Evolutionary conservation across 2,888 invertebrate species (phyloP).

Genomic region (Rhogogaster chlorosoma): DNA sequence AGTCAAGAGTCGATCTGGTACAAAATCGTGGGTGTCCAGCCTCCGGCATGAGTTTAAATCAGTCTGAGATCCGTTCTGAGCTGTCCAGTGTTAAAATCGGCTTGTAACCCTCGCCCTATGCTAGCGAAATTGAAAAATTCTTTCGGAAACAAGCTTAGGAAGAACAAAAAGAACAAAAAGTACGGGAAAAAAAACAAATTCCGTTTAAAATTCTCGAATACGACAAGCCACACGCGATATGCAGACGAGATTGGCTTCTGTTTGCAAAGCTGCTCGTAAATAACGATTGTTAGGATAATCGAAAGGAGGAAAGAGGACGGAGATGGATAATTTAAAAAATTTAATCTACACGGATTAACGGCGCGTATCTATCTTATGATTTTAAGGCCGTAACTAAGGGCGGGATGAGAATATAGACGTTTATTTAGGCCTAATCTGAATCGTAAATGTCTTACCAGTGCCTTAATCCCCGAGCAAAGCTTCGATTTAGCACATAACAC

Average conservation of each 20-base stretch:
- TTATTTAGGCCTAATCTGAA: slow-evolving; percentile 35
- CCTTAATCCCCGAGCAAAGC: not conserved
- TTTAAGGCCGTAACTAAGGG: not conserved
- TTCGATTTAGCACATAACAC: not conserved
- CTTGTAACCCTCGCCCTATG: slow-evolving; percentile 44
- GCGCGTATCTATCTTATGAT: not conserved
- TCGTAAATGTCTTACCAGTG: slow-evolving; percentile 16
- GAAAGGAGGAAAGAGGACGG: not conserved
- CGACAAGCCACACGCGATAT: not conserved
- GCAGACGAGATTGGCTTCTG: not conserved
- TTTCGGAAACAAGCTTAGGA: not conserved
- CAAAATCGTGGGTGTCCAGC: slow-evolving; percentile 50
- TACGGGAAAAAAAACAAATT: not conserved
- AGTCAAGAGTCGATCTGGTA: slow-evolving; percentile 45
- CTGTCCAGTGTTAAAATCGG: slow-evolving; percentile 35
- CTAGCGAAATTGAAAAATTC: slow-evolving; percentile 50
- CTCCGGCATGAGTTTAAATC: slow-evolving; percentile 47
- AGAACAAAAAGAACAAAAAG: not conserved
- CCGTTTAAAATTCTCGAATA: not conserved
- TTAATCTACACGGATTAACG: not conserved
- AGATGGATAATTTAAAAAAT: not conserved
- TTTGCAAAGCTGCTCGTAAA: not conserved
- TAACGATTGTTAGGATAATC: not conserved
- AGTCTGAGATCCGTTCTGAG: slow-evolving; percentile 34
- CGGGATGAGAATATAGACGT: not conserved